These are phyloP conservation scores for Parnassius mnemosyne DNA, from an alignment of 2,888 invertebrate species.

Conservation along the genomic window DNA sequence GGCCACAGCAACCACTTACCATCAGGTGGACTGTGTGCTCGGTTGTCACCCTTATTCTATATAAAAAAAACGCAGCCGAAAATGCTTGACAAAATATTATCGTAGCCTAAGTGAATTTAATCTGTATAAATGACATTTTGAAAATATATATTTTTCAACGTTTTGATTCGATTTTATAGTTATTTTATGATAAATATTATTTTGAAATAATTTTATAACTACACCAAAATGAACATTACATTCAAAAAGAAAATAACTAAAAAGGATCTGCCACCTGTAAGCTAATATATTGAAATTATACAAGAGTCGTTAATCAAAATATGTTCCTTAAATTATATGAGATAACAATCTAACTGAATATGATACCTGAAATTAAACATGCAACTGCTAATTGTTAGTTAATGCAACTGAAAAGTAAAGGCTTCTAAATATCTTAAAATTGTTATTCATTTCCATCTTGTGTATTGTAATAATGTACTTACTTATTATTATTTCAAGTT, in stretches of 20 bases:
- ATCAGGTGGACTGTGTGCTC: too few relatives aligned
- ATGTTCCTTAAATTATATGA: too few relatives aligned
- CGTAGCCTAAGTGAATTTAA: neutral
- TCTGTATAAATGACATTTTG: neutral
- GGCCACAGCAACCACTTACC: too few relatives aligned
- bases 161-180: neutral
- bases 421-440: neutral
- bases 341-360: too few relatives aligned
- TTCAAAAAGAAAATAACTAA: constrained; percentile 14
- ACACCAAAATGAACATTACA: constrained; percentile 3
- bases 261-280: constrained; percentile 10
- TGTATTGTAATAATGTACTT: neutral
- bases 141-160: neutral
- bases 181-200: neutral
- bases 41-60: too few relatives aligned
- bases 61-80: too few relatives aligned
- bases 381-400: neutral
- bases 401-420: neutral
- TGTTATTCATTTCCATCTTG: neutral
- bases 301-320: too few relatives aligned
- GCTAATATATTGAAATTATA: neutral
- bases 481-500: neutral
- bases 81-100: neutral
- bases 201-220: neutral
- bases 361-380: neutral